Conservation (phyloP, 2,797 vertebrate species). For the Gallinago stenura region DNA sequence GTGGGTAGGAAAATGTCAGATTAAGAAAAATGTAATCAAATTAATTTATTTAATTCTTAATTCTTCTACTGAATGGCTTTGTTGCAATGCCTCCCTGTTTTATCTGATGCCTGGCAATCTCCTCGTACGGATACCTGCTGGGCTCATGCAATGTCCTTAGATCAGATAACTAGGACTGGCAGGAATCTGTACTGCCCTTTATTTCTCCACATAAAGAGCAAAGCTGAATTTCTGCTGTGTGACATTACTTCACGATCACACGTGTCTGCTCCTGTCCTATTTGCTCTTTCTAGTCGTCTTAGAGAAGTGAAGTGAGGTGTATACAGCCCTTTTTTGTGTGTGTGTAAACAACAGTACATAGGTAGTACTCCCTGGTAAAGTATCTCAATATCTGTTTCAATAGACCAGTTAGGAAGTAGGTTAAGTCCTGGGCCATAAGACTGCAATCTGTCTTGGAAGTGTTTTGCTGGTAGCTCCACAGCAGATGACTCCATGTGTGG, state of each 20-base stretch:
- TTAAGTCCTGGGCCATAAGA: not conserved
- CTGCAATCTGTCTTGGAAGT: not conserved
- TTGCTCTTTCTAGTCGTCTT: not conserved
- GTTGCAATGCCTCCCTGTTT: not conserved
- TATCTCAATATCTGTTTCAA: not conserved
- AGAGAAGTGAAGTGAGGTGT: not conserved
- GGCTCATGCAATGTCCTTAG: not conserved
- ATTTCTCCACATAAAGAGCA: not conserved
- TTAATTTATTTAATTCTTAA: not conserved
- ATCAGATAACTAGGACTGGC: not conserved
- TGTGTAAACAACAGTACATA: not conserved
- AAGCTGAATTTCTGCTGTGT: not conserved
- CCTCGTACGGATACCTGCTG: not conserved
- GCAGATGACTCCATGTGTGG: not conserved
- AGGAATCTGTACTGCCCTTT: not conserved
- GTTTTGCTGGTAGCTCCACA: not conserved
- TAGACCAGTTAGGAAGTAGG: accelerated
- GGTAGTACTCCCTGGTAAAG: not conserved
- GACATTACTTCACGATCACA: not conserved
- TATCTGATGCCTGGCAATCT: not conserved
- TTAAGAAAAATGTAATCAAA: not conserved
- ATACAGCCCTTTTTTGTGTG: not conserved
- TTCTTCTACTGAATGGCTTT: not conserved
- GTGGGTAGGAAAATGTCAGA: not conserved
- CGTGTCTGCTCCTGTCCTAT: not conserved